A percentile compares a stretch with the other conserved stretches of the same genome.
These are phyloP conservation scores for Penaeus indicus DNA, from an alignment of 1,140 invertebrate species.

Conservation along the genomic window DNA sequence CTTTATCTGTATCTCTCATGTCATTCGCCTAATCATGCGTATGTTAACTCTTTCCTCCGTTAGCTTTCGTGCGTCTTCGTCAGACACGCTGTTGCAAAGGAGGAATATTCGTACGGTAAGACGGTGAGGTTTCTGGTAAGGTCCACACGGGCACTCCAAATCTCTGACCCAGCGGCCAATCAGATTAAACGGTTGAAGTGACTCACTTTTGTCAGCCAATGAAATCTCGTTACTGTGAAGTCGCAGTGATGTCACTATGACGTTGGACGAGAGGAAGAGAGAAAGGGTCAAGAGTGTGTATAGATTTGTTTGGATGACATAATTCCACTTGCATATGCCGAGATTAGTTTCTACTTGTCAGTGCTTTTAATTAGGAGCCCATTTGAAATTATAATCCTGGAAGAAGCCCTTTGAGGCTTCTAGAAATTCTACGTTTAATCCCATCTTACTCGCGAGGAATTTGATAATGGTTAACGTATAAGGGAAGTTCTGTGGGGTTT, in stretches of 20 bases:
- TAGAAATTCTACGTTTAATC: no score
- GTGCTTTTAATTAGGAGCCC: neutral
- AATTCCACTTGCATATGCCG: neutral
- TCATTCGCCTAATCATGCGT: neutral
- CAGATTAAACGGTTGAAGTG: slow-evolving; percentile 44
- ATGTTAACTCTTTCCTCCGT: neutral
- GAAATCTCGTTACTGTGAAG: slow-evolving; percentile 35
- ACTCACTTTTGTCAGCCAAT: slow-evolving; percentile 51
- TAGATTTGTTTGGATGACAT: slow-evolving; percentile 35
- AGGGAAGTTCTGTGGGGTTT: no score
- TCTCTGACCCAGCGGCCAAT: slow-evolving; percentile 52
- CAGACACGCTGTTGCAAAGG: neutral
- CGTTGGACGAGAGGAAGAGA: slow-evolving; percentile 45
- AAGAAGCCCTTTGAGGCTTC: no score
- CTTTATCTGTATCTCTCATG: slow-evolving; percentile 42
- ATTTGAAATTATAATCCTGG: no score
- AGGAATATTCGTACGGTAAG: neutral
- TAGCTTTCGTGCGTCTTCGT: slow-evolving; percentile 29
- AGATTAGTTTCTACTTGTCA: neutral
- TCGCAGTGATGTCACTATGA: slow-evolving; percentile 61
- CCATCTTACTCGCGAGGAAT: no score
- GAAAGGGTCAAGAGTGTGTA: slow-evolving; percentile 26
- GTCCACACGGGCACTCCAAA: slow-evolving; percentile 49
- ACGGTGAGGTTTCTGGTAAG: slow-evolving; percentile 38
- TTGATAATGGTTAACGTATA: no score